phyloP scores from a whole-genome alignment of 2,888 invertebrate genomes.

The Dolichopus griseipennis region DNA sequence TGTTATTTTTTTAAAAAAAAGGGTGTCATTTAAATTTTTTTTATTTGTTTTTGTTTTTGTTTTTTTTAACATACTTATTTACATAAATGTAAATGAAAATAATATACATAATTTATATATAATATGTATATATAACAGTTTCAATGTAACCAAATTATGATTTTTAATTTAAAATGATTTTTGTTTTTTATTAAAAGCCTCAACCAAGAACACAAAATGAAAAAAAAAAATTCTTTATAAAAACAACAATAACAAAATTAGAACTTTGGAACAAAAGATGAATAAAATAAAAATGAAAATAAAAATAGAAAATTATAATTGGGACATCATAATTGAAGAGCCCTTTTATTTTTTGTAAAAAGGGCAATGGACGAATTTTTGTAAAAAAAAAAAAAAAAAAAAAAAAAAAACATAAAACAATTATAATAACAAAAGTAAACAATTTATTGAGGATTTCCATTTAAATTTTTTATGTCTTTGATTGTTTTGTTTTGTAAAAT shows the following conservation, averaged over 20 bases:
- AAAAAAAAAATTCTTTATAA: background rate
- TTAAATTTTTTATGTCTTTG: no score
- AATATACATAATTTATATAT: no score
- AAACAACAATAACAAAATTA: background rate
- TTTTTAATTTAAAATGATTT: background rate
- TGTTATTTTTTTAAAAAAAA: background rate
- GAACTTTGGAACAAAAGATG: no score
- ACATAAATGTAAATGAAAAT: no score
- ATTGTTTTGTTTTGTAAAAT: no score
- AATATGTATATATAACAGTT: background rate
- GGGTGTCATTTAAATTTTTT: no score
- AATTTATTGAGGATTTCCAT: no score
- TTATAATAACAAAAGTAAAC: no score
- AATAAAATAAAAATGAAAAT: background rate
- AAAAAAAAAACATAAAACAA: no score
- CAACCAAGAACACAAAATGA: background rate
- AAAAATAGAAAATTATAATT: background rate
- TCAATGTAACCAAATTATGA: background rate
- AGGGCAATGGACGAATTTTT: background rate
- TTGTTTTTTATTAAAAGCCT: no score
- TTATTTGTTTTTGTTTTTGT: no score
- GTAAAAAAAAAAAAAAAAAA: no score
- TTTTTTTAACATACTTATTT: background rate
- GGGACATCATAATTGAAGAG: background rate
- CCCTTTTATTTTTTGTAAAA: background rate